These are phyloP conservation scores for Plagiodera versicolora DNA, from an alignment of 2,888 invertebrate genomes.

Conservation along the genomic window DNA sequence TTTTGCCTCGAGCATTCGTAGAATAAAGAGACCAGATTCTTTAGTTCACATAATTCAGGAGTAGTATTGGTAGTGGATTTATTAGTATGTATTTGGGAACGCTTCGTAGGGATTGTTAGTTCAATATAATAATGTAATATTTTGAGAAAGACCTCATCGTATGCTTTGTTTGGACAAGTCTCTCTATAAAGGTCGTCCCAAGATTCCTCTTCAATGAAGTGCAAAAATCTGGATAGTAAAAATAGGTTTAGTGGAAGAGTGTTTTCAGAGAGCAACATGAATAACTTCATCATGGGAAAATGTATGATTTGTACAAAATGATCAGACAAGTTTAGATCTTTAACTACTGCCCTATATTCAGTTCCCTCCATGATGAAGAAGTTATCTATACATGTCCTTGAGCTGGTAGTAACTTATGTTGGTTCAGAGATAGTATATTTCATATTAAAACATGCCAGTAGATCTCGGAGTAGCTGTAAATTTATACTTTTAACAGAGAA, in stretches of 20 bases:
- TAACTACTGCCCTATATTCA: neutral
- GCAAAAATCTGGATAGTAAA: neutral
- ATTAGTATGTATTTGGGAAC: neutral
- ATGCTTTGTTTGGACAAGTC: no score
- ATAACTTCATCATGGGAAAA: neutral
- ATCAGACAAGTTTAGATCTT: neutral
- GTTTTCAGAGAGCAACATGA: neutral
- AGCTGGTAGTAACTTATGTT: neutral
- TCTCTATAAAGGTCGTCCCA: neutral
- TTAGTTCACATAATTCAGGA: no score
- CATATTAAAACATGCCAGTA: conserved; percentile 4
- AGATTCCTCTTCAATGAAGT: neutral
- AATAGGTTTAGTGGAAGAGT: neutral
- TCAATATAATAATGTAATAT: neutral
- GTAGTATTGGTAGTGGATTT: no score
- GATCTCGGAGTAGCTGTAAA: no score
- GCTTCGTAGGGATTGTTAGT: neutral
- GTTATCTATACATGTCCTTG: neutral
- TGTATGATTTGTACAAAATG: neutral
- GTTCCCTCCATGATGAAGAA: neutral
- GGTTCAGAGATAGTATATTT: neutral
- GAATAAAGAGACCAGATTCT: no score
- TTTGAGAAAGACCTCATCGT: neutral
- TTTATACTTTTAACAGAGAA: no score
- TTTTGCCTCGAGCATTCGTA: neutral